These are phyloP conservation scores for Crotalus viridis DNA, from an alignment of 2,113 vertebrate species.

Conservation along the genomic window DNA sequence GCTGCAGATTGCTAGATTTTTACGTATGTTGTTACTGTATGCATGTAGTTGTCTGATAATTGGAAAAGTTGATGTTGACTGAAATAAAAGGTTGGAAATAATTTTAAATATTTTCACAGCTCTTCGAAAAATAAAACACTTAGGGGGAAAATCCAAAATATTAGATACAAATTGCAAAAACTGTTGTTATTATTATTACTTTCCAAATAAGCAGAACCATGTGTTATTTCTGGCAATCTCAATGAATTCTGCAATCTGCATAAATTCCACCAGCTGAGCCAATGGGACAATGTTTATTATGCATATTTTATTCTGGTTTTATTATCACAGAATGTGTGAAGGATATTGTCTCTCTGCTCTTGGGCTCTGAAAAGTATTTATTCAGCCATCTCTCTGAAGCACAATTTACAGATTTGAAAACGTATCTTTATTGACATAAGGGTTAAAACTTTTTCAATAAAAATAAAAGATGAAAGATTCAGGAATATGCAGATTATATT, in stretches of 20 bases:
- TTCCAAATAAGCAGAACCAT: background rate
- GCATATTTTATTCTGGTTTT: background rate
- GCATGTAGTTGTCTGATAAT: background rate
- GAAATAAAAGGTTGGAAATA: background rate
- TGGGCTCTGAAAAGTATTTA: background rate
- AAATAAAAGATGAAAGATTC: background rate
- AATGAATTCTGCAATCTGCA: background rate
- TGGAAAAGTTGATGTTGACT: background rate
- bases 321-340: background rate
- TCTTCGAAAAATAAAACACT: background rate
- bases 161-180: background rate
- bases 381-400: background rate
- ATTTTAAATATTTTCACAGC: background rate
- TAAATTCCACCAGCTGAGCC: background rate
- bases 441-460: background rate
- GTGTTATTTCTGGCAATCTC: background rate
- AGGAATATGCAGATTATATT: background rate
- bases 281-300: background rate
- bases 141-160: background rate
- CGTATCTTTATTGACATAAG: background rate
- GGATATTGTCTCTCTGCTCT: background rate
- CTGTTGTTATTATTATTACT: background rate
- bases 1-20: background rate
- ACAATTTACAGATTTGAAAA: background rate
- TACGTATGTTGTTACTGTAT: background rate